These are phyloP conservation scores for Hydrocynus forskahlii DNA, from an alignment of 2,797 vertebrate species.

Conservation along the genomic window DNA sequence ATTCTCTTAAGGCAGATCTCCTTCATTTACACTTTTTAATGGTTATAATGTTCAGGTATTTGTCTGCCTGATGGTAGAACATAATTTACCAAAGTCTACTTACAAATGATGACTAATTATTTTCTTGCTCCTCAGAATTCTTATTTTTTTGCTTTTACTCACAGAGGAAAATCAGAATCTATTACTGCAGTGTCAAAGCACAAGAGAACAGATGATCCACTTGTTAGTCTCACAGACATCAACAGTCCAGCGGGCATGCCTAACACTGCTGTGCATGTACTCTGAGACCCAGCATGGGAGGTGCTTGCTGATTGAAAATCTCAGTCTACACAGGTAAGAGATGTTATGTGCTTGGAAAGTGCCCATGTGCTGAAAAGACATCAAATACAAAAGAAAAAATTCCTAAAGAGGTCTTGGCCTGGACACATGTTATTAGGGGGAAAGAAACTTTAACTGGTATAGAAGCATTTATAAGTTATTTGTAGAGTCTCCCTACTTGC, in stretches of 20 bases:
- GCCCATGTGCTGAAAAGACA: not conserved
- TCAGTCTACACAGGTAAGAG: slow-evolving; percentile 80
- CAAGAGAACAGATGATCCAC: slow-evolving; percentile 68
- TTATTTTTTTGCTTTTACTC: slow-evolving; percentile 26
- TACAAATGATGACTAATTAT: too few relatives aligned
- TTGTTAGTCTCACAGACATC: slow-evolving; percentile 70
- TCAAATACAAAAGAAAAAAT: not conserved
- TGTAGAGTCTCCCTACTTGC: not conserved
- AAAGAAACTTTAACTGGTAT: too few relatives aligned
- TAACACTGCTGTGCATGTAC: slow-evolving; percentile 77
- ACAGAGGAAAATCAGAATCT: slow-evolving; percentile 87
- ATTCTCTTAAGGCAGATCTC: not conserved
- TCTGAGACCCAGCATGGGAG: slow-evolving; percentile 72
- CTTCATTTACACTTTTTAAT: not conserved
- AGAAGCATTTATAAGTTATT: not conserved
- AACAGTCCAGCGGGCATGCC: slow-evolving; percentile 71
- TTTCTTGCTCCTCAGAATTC: too few relatives aligned
- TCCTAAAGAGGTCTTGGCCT: not conserved
- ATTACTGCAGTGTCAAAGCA: slow-evolving; percentile 70
- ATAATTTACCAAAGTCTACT: not conserved
- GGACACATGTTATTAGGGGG: not conserved
- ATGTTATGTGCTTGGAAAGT: slow-evolving; percentile 6
- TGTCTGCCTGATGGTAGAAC: not conserved
- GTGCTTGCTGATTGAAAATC: slow-evolving; percentile 73
- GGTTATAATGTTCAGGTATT: not conserved